phyloP scores from a whole-genome alignment of 2,888 invertebrate genomes.

The Carpatolechia fugitivella region DNA sequence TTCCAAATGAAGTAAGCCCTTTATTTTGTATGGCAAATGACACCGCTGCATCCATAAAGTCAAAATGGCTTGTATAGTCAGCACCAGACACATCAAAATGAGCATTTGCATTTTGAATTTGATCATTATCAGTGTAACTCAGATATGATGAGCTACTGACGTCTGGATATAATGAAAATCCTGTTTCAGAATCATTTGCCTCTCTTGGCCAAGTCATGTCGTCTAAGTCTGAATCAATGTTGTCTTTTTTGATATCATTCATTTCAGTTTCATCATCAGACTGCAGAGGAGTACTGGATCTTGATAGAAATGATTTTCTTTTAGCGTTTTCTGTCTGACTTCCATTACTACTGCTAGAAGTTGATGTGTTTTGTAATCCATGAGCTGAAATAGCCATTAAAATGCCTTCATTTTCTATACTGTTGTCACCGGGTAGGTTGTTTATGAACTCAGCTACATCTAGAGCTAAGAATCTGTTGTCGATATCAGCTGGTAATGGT shows the following conservation, averaged over 20 bases:
- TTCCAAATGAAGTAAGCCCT: slow-evolving; percentile 79
- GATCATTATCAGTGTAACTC: slow-evolving; percentile 41
- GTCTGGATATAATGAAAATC: slow-evolving; percentile 43
- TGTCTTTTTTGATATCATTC: slow-evolving; percentile 25
- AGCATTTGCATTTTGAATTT: slow-evolving; percentile 34
- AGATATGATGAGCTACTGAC: slow-evolving; percentile 42
- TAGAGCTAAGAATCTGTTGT: slow-evolving; percentile 55
- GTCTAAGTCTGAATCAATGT: slow-evolving; percentile 30
- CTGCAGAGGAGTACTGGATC: slow-evolving; percentile 40
- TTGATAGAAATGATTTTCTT: slow-evolving; percentile 33
- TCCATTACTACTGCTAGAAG: slow-evolving; percentile 37
- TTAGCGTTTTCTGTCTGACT: slow-evolving; percentile 18
- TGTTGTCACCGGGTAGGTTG: slow-evolving; percentile 75
- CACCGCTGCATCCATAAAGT: slow-evolving; percentile 86
- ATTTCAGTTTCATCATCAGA: slow-evolving; percentile 34
- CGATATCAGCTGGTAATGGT: slow-evolving; percentile 60
- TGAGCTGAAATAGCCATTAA: slow-evolving; percentile 87
- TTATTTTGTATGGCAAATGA: slow-evolving; percentile 86
- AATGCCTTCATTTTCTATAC: slow-evolving; percentile 85
- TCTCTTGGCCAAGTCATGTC: slow-evolving; percentile 43
- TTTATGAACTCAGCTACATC: slow-evolving; percentile 77
- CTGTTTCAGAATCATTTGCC: slow-evolving; percentile 31
- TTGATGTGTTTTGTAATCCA: slow-evolving; percentile 77
- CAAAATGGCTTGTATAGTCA: slow-evolving; percentile 54
- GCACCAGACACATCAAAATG: slow-evolving; percentile 41